Evolutionary conservation across 2,888 invertebrate species (phyloP).

Genomic region (Diaperis boleti): DNA sequence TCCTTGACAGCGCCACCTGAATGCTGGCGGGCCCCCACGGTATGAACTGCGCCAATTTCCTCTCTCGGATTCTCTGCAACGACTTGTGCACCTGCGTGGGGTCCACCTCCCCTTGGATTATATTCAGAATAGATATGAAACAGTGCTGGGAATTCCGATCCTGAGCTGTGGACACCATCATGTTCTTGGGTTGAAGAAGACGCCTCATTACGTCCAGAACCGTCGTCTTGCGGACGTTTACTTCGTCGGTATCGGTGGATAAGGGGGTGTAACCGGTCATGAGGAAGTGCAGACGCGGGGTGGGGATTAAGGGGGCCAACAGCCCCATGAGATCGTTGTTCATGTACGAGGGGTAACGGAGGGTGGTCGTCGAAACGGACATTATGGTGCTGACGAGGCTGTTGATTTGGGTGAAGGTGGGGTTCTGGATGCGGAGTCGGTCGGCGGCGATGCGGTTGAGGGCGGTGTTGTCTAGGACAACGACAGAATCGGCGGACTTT

Average conservation of each 20-base stretch:
- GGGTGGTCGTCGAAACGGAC: conserved; percentile 97
- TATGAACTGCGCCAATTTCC: conserved; percentile 95
- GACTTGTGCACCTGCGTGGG: conserved; percentile 98
- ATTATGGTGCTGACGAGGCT: conserved; percentile 97
- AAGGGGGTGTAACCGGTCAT: conserved; percentile 99
- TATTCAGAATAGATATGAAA: conserved; percentile 97
- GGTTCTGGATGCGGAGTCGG: conserved; percentile 94
- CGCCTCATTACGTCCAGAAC: conserved; percentile 98
- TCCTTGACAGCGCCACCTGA: conserved; percentile 94
- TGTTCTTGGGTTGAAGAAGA: conserved; percentile 96
- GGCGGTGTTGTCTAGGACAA: conserved; percentile 97
- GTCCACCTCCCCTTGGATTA: conserved; percentile 98
- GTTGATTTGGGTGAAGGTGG: conserved; percentile 97
- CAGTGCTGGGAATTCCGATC: conserved; percentile 91
- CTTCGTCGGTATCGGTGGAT: conserved; percentile 87
- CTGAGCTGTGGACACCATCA: conserved; percentile 98
- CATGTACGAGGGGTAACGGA: conserved; percentile 97
- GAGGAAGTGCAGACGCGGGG: conserved; percentile 96
- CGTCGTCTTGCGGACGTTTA: conserved; percentile 90
- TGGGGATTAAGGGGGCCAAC: conserved; percentile 95
- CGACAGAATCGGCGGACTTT: conserved; percentile 96
- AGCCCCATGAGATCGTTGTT: conserved; percentile 97
- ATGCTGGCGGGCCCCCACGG: conserved; percentile 99
- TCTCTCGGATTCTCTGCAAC: conserved; percentile 92
- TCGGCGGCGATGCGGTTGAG: conserved; percentile 94